Base-by-base conservation (phyloP, 1,140 invertebrate genomes). In the Leguminivora glycinivorella region DNA sequence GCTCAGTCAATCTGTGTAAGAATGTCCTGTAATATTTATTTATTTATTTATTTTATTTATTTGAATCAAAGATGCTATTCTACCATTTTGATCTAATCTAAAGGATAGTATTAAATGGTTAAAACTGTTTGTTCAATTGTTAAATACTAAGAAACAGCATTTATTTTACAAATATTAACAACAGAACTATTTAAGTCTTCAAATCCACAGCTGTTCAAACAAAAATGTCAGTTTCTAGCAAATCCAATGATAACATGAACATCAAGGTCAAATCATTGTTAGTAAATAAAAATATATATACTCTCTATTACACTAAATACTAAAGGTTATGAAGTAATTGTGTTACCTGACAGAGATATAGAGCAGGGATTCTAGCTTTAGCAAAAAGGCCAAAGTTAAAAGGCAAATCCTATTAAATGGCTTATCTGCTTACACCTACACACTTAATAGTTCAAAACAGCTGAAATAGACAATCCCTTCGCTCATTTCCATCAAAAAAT, bases 341-440 rank as follows among this genome's bases (percentile, higher is more conserved):
- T 29, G n/a, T 19, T 17, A 63, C 26, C n/a, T 17, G 25, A 31
- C 25, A 31, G 3, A 17, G 29, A 25, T n/a, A 26, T 63, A 63
- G 29, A 63, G 25, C 58, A 31, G 47, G 5, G n/a, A 6, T 22
- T 52, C 26, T 17, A 63, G 58, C 26, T 63, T 34, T 24, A 29
- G 26, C 58, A 14, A 60, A 31, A 19, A 63, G 7, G 58, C 25
- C 70, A 31, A 67, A 71, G 69, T 71, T 71, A 63, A 58, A 71
- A 40, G 60, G 38, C 70, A 71, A 71, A 71, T 67, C 70, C 17
- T 56, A 71, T 71, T 71, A 71, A 9, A 56, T 47, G 63, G 56
- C 70, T 71, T 71, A 71, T 56, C 19, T 52, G 34, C n/a, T 12
- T 67, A 56, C 31, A 40, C 25, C 70, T 63, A 67, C 66, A 56